Evolutionary conservation across 2,113 vertebrate species (phyloP).

Genomic region (Neomonachus schauinslandi): DNA sequence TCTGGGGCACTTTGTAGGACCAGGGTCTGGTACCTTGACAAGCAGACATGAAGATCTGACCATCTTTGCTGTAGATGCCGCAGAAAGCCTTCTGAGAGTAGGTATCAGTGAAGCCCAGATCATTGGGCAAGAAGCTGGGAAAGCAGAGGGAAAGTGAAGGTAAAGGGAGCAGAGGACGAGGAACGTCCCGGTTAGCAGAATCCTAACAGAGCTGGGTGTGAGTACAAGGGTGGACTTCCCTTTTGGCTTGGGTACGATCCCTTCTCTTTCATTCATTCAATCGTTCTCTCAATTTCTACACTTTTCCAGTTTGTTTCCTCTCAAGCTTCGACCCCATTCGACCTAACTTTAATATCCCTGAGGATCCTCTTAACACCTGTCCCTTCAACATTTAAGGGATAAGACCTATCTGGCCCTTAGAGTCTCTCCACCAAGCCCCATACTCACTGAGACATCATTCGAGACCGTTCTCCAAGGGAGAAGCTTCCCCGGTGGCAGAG

Average conservation of each 20-base stretch:
- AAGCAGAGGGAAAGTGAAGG: slow-evolving; percentile 40
- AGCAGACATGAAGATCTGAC: slow-evolving; percentile 93
- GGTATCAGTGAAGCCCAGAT: slow-evolving; percentile 90
- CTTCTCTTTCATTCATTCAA: neutral
- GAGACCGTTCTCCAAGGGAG: slow-evolving; percentile 94
- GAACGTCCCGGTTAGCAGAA: neutral
- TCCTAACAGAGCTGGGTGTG: neutral
- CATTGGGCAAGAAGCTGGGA: slow-evolving; percentile 94
- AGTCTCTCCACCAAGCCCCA: slow-evolving; percentile 32
- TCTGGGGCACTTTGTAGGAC: neutral
- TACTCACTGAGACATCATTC: slow-evolving; percentile 93
- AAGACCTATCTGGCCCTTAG: slow-evolving; percentile 42
- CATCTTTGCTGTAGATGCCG: slow-evolving; percentile 93
- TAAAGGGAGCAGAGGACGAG: neutral
- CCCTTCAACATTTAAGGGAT: slow-evolving; percentile 5
- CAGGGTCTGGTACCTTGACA: slow-evolving; percentile 90
- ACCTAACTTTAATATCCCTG: neutral
- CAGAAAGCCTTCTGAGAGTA: slow-evolving; percentile 96
- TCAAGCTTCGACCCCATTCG: slow-evolving; percentile 40
- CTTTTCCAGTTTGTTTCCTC: neutral
- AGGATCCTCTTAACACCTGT: slow-evolving; percentile 35
- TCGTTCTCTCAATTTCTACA: neutral
- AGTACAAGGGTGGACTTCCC: neutral
- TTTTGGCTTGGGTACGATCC: neutral
- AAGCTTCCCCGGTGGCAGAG: slow-evolving; percentile 92